Percentiles rank a stretch among this genome's conserved stretches.
Evolutionary conservation across 1,140 invertebrate genomes (phyloP).

Genomic region (Cherax quadricarinatus): DNA sequence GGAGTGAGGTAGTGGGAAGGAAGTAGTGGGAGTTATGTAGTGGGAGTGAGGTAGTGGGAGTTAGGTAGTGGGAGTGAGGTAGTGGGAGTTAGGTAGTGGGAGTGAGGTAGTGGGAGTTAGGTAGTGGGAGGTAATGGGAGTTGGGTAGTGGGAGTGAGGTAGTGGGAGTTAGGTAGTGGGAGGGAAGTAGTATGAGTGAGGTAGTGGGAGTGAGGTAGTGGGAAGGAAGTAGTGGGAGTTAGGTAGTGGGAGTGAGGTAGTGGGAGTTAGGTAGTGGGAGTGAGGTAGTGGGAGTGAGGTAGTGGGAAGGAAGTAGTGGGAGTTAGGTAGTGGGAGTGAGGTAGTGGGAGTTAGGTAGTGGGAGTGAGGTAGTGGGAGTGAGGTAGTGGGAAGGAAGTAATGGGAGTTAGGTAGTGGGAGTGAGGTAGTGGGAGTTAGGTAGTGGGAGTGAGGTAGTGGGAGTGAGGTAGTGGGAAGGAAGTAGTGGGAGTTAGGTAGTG

Average conservation of each 20-base stretch:
- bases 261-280: no score
- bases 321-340: no score
- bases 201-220: background rate
- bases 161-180: background rate
- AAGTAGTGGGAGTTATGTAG: conserved; percentile 2
- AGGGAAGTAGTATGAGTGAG: background rate
- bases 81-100: conserved; percentile 1
- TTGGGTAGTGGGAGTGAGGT: background rate
- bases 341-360: background rate
- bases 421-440: no score
- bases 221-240: background rate
- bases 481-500: no score
- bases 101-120: background rate
- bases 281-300: no score
- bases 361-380: no score
- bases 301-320: no score
- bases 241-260: no score
- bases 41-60: conserved; percentile 43
- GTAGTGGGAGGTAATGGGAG: conserved; percentile 18
- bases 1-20: background rate
- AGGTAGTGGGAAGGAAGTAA: no score
- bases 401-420: no score
- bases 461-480: no score
- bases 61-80: conserved; percentile 4
- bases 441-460: no score